These are phyloP conservation scores for Xylota sylvarum DNA, from an alignment of 2,888 invertebrate species.

Conservation along the genomic window DNA sequence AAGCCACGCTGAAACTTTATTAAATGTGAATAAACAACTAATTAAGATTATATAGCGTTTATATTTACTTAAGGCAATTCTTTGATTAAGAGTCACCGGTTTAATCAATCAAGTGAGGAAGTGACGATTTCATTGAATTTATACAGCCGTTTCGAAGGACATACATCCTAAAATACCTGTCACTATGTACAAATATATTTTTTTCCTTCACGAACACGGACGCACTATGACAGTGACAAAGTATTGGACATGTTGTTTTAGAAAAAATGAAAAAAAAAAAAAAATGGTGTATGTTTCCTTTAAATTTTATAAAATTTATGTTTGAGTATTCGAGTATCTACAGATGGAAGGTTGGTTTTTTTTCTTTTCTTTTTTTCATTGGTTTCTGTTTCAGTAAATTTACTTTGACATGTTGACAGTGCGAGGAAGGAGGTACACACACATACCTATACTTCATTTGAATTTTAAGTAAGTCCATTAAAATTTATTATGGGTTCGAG, in stretches of 20 bases:
- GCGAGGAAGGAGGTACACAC: conserved; percentile 50
- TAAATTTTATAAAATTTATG: conserved; percentile 66
- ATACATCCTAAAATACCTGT: no score
- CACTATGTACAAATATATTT: no score
- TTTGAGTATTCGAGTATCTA: conserved; percentile 17
- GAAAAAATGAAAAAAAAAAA: conserved; percentile 43
- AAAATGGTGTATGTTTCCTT: conserved; percentile 48
- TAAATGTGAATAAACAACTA: conserved; percentile 9
- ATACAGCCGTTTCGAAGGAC: no score
- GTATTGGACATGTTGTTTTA: conserved; percentile 64
- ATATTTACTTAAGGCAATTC: not conserved
- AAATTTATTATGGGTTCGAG: conserved; percentile 76
- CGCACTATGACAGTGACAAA: conserved; percentile 72
- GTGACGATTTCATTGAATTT: not conserved
- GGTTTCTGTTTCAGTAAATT: conserved; percentile 69
- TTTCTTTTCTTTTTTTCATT: conserved; percentile 24
- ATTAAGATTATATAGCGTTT: conserved; percentile 18
- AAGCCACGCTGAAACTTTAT: not conserved
- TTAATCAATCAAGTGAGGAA: not conserved
- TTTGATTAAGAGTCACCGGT: not conserved
- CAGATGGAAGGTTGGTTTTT: conserved; percentile 44
- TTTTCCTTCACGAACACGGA: conserved; percentile 42
- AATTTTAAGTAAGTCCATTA: conserved; percentile 72
- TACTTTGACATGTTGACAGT: conserved; percentile 74
- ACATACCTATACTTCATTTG: conserved; percentile 64